Evolutionary conservation across 2,113 vertebrate genomes (phyloP).

Genomic region (Dolichotis patagonum): DNA sequence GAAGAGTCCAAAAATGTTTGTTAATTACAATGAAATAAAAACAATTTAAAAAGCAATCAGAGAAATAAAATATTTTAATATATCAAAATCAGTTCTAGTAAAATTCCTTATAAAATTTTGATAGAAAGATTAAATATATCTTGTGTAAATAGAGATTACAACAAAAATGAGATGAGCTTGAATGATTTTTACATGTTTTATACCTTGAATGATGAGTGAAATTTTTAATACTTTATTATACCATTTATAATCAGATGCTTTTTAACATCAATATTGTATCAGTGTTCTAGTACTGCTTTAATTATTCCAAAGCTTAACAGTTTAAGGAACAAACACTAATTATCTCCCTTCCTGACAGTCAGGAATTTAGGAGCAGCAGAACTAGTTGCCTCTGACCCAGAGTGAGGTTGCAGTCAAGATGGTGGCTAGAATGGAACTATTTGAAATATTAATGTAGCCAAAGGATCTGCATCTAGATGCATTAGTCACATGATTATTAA

Average conservation of each 20-base stretch:
- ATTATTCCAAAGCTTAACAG: not conserved
- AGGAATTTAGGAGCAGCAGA: not conserved
- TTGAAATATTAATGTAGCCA: not conserved
- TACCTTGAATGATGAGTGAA: not conserved
- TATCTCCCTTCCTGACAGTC: not conserved
- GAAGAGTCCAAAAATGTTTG: not conserved
- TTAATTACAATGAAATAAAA: not conserved
- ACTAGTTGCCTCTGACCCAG: not conserved
- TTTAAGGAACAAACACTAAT: not conserved
- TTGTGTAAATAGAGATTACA: not conserved
- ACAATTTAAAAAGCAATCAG: not conserved
- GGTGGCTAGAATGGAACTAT: fast-evolving
- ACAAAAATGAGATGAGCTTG: not conserved
- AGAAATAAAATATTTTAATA: not conserved
- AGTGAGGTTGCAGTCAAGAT: not conserved
- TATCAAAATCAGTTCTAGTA: not conserved
- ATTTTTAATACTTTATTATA: not conserved
- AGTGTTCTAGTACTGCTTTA: not conserved
- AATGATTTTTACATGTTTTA: not conserved
- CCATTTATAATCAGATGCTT: not conserved
- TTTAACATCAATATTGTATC: not conserved
- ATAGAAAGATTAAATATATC: not conserved
- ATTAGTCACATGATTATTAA: not conserved
- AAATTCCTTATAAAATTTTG: not conserved
- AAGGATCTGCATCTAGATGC: too few relatives aligned